A percentile compares a stretch with the other conserved stretches of the same genome.
phyloP scores from a whole-genome alignment of 1,140 invertebrate species.

The Adelges cooleyi region DNA sequence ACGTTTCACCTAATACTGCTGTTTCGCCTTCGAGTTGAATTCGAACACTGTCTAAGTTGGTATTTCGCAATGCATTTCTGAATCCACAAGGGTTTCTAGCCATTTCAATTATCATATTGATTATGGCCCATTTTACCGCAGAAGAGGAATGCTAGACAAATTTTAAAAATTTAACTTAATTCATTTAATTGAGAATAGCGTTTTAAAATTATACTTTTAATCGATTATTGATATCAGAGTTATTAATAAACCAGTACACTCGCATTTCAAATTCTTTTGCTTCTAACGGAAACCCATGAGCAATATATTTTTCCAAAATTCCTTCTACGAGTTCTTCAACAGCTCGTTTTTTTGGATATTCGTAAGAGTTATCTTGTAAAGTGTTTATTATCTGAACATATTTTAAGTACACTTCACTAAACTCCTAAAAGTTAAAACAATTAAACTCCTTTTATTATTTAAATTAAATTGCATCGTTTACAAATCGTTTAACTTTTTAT shows the following conservation, averaged over 20 bases:
- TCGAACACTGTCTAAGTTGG: slow-evolving; percentile 4
- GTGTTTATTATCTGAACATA: slow-evolving; percentile 13
- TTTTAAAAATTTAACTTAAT: no score
- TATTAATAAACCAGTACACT: not conserved
- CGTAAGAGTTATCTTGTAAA: not conserved
- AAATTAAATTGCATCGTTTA: no score
- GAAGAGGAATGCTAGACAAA: not conserved
- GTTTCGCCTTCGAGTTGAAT: slow-evolving; percentile 14
- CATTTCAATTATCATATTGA: not conserved
- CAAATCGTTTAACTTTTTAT: no score
- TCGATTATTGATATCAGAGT: slow-evolving; percentile 1
- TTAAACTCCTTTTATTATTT: no score
- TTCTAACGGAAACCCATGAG: slow-evolving; percentile 19
- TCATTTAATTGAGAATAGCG: no score
- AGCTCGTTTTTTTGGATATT: not conserved
- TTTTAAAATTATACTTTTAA: not conserved
- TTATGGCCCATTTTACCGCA: slow-evolving; percentile 11
- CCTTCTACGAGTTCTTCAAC: not conserved
- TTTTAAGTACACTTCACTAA: not conserved
- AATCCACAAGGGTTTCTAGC: slow-evolving; percentile 18
- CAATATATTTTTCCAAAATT: slow-evolving; percentile 1
- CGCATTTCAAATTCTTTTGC: slow-evolving; percentile 27
- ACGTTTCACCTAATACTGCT: slow-evolving; percentile 1
- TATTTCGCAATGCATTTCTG: slow-evolving; percentile 16
- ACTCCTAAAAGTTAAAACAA: not conserved